Conservation (phyloP, 1,140 invertebrate species). For the Agraylea sexmaculata region DNA sequence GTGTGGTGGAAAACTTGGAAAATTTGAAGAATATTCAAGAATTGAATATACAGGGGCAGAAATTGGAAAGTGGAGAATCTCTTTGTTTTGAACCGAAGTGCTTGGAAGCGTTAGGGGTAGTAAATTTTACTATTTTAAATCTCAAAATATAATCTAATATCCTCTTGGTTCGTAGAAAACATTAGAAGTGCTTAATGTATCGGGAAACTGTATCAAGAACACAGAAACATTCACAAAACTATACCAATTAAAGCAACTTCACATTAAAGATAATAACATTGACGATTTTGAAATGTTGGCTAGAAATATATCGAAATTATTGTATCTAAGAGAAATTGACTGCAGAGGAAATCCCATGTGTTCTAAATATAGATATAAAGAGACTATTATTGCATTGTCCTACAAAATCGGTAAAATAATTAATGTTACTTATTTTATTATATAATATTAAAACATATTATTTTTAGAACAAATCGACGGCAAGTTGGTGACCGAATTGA, state of each 20-base stretch:
- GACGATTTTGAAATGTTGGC: constrained; percentile 36
- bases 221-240: constrained; percentile 33
- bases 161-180: constrained; percentile 25
- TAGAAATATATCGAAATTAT: constrained; percentile 39
- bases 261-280: constrained; percentile 40
- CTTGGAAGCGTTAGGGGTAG: constrained; percentile 45
- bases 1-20: constrained; percentile 55
- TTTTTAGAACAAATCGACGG: constrained; percentile 34
- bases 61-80: constrained; percentile 37
- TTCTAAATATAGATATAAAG: constrained; percentile 46
- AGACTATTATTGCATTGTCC: constrained; percentile 50
- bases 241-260: constrained; percentile 30
- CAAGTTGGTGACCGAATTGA: constrained; percentile 35
- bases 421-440: background rate
- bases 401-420: constrained; percentile 40
- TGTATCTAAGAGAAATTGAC: constrained; percentile 39
- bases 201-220: constrained; percentile 36
- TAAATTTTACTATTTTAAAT: constrained; percentile 17
- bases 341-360: constrained; percentile 50
- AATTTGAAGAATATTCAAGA: constrained; percentile 45
- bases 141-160: constrained; percentile 8
- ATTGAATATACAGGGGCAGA: constrained; percentile 55
- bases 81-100: constrained; percentile 57
- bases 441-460: background rate
- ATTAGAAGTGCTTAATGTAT: constrained; percentile 39